Conservation (phyloP, 1,140 invertebrate genomes). For the Diabrotica undecimpunctata region DNA sequence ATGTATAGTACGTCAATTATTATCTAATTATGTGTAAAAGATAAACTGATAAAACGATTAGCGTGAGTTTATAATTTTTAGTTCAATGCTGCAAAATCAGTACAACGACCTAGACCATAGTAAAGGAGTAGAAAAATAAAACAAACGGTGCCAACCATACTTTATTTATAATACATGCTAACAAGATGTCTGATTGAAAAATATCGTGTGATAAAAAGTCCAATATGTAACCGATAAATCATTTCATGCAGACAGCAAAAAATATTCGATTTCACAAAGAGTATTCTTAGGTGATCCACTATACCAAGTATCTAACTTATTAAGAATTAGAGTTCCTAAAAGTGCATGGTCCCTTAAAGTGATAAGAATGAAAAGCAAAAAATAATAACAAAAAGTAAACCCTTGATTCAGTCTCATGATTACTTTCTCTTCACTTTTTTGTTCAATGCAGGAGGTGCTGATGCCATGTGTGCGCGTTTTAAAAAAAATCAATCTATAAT, state of each 20-base stretch:
- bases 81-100: not conserved
- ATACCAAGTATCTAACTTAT: not conserved
- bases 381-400: not conserved
- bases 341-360: slow-evolving; percentile 14
- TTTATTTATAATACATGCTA: slow-evolving; percentile 30
- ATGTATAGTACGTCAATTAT: no score
- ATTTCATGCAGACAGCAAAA: slow-evolving; percentile 20
- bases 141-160: slow-evolving; percentile 25
- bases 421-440: no score
- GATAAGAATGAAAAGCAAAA: slow-evolving; percentile 8
- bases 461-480: no score
- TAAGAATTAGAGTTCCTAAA: not conserved
- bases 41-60: no score
- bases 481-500: no score
- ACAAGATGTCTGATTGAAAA: slow-evolving; percentile 23
- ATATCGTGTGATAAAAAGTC: slow-evolving; percentile 15
- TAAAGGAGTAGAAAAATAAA: slow-evolving; percentile 24
- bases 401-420: slow-evolving; percentile 5
- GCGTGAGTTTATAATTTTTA: no score
- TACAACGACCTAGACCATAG: not conserved
- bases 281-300: not conserved
- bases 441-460: no score
- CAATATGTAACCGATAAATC: slow-evolving; percentile 5
- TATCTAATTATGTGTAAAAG: no score
- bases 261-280: slow-evolving; percentile 1